Conservation (phyloP, 2,113 vertebrate species). For the Lophochroa leadbeateri region DNA sequence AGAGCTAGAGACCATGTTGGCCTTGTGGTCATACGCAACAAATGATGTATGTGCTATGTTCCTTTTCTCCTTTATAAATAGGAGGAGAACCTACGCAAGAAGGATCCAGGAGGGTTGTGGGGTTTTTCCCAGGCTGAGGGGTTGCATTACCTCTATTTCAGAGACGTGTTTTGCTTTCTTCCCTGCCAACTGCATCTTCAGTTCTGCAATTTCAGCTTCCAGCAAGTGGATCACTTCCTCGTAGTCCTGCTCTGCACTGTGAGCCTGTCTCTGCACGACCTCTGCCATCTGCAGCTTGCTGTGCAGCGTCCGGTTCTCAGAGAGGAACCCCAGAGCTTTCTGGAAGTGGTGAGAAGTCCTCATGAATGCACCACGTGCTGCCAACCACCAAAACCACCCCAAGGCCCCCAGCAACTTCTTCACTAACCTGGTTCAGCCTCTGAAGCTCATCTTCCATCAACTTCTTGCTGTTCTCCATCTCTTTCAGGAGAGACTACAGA, state of each 20-base stretch:
- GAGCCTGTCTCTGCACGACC: constrained; percentile 72
- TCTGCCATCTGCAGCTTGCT: constrained; percentile 80
- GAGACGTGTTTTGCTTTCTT: constrained; percentile 68
- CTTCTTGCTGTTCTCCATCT: constrained; percentile 84
- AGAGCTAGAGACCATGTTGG: neutral
- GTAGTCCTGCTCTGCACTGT: constrained; percentile 87
- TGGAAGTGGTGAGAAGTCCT: constrained; percentile 30
- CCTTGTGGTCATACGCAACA: neutral
- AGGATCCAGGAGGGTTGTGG: neutral
- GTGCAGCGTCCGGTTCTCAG: constrained; percentile 82
- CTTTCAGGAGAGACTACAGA: constrained; percentile 80
- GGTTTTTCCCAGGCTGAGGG: neutral
- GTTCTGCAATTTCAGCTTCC: constrained; percentile 88
- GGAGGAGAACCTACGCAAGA: neutral
- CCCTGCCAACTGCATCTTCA: constrained; percentile 81
- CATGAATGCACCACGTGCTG: neutral
- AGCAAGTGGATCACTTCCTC: constrained; percentile 90
- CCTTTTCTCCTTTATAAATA: neutral
- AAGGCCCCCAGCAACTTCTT: neutral
- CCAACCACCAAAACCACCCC: neutral
- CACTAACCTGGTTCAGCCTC: constrained; percentile 82
- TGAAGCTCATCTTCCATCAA: constrained; percentile 85
- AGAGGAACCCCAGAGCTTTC: constrained; percentile 82
- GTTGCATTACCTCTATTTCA: constrained; percentile 68
- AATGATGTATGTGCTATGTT: fast-evolving